These are phyloP conservation scores for Lymantria dispar DNA, from an alignment of 2,888 invertebrate species.

Conservation along the genomic window DNA sequence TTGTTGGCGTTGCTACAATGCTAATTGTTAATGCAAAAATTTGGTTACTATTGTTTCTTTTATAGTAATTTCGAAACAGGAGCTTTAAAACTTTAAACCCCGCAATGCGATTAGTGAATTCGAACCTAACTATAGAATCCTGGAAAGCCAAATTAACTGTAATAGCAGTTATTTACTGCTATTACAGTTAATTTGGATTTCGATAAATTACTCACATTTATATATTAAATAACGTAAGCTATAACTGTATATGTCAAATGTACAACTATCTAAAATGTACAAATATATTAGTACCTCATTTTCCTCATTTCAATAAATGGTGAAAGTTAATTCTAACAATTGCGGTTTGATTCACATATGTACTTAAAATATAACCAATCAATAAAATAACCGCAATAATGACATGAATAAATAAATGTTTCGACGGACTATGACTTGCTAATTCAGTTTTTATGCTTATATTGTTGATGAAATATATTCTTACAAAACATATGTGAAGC, in stretches of 20 bases:
- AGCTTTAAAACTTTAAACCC: no score
- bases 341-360: background rate
- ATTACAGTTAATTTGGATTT: background rate
- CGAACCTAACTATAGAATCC: no score
- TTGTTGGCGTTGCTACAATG: no score
- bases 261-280: background rate
- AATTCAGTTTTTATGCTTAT: constrained; percentile 5
- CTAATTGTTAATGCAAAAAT: no score
- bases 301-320: constrained; percentile 15
- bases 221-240: background rate
- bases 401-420: constrained; percentile 8
- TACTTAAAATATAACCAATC: background rate
- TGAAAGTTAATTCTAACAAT: constrained; percentile 21
- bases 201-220: background rate
- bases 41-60: no score
- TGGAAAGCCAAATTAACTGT: no score
- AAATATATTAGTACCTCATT: background rate
- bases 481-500: no score
- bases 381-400: constrained; percentile 15
- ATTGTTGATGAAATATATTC: constrained; percentile 1
- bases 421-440: constrained; percentile 17
- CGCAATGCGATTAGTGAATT: no score
- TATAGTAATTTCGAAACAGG: background rate
- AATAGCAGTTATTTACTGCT: no score
- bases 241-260: background rate